These are phyloP conservation scores for Drosophila austrosaltans DNA, from an alignment of 2,888 invertebrate genomes.

Conservation along the genomic window DNA sequence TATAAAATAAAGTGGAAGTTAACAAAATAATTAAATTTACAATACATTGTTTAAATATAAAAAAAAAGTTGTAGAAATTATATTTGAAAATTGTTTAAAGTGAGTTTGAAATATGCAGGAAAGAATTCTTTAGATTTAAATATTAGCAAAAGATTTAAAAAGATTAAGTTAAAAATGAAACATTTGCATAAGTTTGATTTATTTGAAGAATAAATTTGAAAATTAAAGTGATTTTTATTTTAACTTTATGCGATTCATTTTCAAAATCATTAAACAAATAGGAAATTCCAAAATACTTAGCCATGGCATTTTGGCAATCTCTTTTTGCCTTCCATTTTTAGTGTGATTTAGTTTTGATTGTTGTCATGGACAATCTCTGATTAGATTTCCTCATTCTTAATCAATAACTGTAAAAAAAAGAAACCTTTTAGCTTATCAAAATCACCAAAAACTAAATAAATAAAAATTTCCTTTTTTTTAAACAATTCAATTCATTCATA, in stretches of 20 bases:
- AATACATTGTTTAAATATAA: neutral
- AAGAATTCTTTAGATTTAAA: neutral
- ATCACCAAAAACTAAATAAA: neutral
- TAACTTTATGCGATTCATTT: no score
- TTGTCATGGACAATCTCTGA: constrained; percentile 5
- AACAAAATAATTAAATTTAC: constrained; percentile 12
- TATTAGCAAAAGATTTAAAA: no score
- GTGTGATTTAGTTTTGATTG: neutral
- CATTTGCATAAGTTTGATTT: no score
- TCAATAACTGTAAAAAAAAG: neutral
- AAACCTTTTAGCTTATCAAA: neutral
- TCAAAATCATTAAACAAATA: no score
- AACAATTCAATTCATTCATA: constrained; percentile 9
- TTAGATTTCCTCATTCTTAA: neutral
- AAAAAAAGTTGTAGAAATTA: neutral
- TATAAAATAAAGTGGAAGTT: constrained; percentile 12
- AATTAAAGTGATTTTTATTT: no score
- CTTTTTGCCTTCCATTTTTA: no score
- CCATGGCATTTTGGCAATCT: no score
- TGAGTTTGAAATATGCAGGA: neutral
- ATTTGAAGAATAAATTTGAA: no score
- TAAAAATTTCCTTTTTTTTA: neutral
- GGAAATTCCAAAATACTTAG: no score
- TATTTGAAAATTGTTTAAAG: neutral
- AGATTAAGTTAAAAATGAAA: no score